Percentiles rank a stretch among this genome's conserved stretches.
phyloP scores from a whole-genome alignment of 2,797 vertebrate species.

The Spea hammondii region DNA sequence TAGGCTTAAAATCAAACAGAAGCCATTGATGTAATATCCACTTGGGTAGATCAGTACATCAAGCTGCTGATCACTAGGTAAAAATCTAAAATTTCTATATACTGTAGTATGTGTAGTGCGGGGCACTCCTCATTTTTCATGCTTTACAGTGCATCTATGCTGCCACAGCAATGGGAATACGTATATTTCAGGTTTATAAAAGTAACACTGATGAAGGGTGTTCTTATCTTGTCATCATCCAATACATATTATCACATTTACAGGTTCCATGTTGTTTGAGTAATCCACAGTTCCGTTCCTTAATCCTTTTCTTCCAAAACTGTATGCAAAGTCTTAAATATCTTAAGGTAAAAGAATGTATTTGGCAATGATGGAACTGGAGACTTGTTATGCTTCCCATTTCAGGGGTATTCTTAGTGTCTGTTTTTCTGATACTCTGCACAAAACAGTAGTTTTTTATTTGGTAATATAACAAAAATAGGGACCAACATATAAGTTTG shows the following conservation, averaged over 20 bases:
- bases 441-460: constrained; percentile 6
- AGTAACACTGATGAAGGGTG: not conserved
- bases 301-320: constrained; percentile 26
- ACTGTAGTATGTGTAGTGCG: too few species aligned
- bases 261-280: not conserved
- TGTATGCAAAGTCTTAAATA: constrained; percentile 38
- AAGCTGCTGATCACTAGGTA: too few species aligned
- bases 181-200: not conserved
- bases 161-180: too few species aligned
- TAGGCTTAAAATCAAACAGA: too few species aligned
- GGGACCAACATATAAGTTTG: too few species aligned
- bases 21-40: too few species aligned
- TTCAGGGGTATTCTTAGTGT: constrained; percentile 28
- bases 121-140: too few species aligned
- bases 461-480: too few species aligned
- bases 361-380: constrained; percentile 35
- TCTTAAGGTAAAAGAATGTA: constrained; percentile 25
- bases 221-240: not conserved
- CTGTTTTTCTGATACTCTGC: constrained; percentile 14
- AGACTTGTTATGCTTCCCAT: constrained; percentile 19
- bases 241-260: not conserved
- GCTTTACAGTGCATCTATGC: too few species aligned
- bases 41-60: too few species aligned
- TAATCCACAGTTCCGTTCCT: constrained; percentile 19
- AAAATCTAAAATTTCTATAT: too few species aligned